Base-by-base conservation (phyloP, 2,888 invertebrate genomes). In the Polia nebulosa region DNA sequence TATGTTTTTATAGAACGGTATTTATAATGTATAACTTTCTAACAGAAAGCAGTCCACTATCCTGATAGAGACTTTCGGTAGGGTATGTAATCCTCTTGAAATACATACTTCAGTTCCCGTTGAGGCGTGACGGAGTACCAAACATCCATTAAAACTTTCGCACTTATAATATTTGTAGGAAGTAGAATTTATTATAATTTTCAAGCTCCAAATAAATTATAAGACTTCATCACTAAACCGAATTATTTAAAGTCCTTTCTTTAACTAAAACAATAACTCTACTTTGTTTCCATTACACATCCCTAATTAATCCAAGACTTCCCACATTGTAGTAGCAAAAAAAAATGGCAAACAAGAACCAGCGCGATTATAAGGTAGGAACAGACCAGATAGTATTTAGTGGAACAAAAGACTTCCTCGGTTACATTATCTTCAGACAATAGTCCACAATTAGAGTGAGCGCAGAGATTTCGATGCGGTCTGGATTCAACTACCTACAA, bases 361-460 rank as follows among this genome's bases (percentile, higher is more conserved):
- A 39, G n/a, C 45, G 49, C 20, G 25, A 55, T 67, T 41, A 47
- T 29, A 53, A 51, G 11, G 11, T 3, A n/a, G 29, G 11, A 55
- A 44, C 25, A 41, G 66, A 53, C 32, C 60, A 41, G 51, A 49
- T 17, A 52, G 62, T 27, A 63, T 39, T 51, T 45, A 60, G 34
- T 47, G 13, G 44, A 58, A 67, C 67, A 78, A 78, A 79, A 76
- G 74, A 51, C 39, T 65, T 62, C 64, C 61, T 65, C 55, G 13
- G 72, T 64, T 45, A 49, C 62, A 63, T 75, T 70, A 64, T 57
- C 57, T 56, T 13, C 59, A 44, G 53, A 79, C 78, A 78, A 79
- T 79, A 32, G 61, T 29, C 45, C 22, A 52, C 66, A 75, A 79
- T 79, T 75, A 70, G 52, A 36, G 27, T 1, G n/a, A 32, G 36